phyloP scores from a whole-genome alignment of 2,113 vertebrate species.

The Phylloscopus whistleri region DNA sequence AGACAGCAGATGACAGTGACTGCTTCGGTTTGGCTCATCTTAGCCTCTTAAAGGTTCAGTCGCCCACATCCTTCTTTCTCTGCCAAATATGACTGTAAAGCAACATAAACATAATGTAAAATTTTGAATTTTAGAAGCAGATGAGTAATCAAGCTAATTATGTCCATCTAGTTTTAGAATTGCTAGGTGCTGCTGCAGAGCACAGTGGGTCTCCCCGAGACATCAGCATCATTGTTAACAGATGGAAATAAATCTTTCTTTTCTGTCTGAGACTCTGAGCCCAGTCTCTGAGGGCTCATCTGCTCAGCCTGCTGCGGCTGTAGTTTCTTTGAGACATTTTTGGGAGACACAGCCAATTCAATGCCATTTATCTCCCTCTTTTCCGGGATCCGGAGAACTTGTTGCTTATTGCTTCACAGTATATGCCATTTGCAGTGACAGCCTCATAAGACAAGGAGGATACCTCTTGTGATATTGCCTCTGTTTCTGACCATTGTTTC shows the following conservation, averaged over 20 bases:
- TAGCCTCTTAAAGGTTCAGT: background rate
- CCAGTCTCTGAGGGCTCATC: background rate
- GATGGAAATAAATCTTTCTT: slow-evolving; percentile 30
- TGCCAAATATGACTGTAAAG: background rate
- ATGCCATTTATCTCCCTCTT: slow-evolving; percentile 9
- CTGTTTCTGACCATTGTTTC: background rate
- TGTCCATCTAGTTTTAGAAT: background rate
- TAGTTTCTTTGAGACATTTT: slow-evolving; percentile 19
- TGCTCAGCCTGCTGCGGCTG: slow-evolving; percentile 30
- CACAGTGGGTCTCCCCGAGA: background rate
- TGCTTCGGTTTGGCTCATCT: background rate
- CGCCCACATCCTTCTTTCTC: background rate
- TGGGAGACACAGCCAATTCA: slow-evolving; percentile 29
- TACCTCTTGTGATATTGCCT: background rate
- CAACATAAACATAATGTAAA: background rate
- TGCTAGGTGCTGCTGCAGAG: background rate
- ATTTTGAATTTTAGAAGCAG: background rate
- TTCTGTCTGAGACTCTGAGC: slow-evolving; percentile 13
- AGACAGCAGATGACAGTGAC: slow-evolving; percentile 35
- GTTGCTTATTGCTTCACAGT: slow-evolving; percentile 5
- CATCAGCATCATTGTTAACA: background rate
- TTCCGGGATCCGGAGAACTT: background rate
- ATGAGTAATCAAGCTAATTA: background rate
- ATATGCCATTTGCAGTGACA: background rate
- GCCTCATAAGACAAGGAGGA: background rate